phyloP scores from a whole-genome alignment of 1,140 invertebrate species.

The Euglossa dilemma region DNA sequence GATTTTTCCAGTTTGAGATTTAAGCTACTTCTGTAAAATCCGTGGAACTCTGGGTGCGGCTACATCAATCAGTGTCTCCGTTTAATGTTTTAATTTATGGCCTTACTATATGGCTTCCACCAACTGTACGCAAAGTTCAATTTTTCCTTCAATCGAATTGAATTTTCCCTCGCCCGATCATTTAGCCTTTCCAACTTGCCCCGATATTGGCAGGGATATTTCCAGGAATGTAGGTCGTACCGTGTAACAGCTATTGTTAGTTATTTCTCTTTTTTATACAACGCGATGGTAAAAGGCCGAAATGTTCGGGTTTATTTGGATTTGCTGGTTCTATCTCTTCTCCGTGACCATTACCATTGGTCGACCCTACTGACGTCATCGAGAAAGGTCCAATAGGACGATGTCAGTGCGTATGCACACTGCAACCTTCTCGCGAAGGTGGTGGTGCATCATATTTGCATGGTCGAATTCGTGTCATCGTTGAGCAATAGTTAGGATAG shows the following conservation, averaged over 20 bases:
- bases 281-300: constrained; percentile 1
- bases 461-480: constrained; percentile 11
- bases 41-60: too few relatives aligned
- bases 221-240: not conserved
- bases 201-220: not conserved
- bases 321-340: not conserved
- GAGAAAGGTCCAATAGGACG: constrained; percentile 36
- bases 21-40: too few relatives aligned
- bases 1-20: too few relatives aligned
- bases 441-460: not conserved
- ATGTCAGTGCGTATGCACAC: constrained; percentile 16
- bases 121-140: not conserved
- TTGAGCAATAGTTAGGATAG: not conserved
- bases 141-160: too few relatives aligned
- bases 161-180: not conserved
- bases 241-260: not conserved
- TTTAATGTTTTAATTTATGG: too few relatives aligned
- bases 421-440: not conserved
- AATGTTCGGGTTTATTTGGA: not conserved
- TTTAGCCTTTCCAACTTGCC: too few relatives aligned
- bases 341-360: constrained; percentile 21
- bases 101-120: too few relatives aligned
- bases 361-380: constrained; percentile 28
- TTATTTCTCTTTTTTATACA: constrained; percentile 16
- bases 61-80: too few relatives aligned